Conservation (phyloP, 2,797 vertebrate genomes). For the Chelon auratus region DNA sequence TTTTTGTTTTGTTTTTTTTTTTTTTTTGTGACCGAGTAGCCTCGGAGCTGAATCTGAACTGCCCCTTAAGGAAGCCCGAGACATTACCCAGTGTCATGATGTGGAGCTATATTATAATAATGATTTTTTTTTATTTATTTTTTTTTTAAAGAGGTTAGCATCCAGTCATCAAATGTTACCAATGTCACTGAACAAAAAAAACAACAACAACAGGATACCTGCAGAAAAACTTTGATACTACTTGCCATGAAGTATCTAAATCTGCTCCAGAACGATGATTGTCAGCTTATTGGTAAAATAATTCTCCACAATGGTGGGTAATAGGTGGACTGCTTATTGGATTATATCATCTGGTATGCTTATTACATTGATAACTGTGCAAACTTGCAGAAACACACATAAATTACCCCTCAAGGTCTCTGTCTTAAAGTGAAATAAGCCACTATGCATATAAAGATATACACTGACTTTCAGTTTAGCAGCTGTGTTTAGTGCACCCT, state of each 20-base stretch:
- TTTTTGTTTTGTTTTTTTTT: slow-evolving; percentile 4
- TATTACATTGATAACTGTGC: too few relatives aligned
- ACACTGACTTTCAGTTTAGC: too few relatives aligned
- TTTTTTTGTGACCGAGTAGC: slow-evolving; percentile 29
- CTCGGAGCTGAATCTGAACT: slow-evolving; percentile 49
- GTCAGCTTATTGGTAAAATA: slow-evolving; percentile 12
- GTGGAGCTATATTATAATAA: slow-evolving; percentile 39
- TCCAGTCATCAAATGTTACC: slow-evolving; percentile 38
- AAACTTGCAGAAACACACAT: too few relatives aligned
- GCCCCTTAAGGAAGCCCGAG: slow-evolving; percentile 58
- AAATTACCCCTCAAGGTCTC: too few relatives aligned
- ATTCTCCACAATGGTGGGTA: not conserved
- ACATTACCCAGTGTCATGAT: slow-evolving; percentile 59
- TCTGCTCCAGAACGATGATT: slow-evolving; percentile 6
- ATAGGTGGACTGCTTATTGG: not conserved
- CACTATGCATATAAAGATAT: too few relatives aligned
- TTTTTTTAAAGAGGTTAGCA: slow-evolving; percentile 4
- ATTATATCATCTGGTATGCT: not conserved
- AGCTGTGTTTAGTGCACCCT: too few relatives aligned
- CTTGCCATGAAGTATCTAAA: slow-evolving; percentile 11
- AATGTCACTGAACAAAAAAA: slow-evolving; percentile 5
- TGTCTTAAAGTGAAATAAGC: too few relatives aligned
- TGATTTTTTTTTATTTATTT: too few relatives aligned
- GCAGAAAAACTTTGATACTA: slow-evolving; percentile 27
- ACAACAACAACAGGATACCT: slow-evolving; percentile 11